phyloP scores from a whole-genome alignment of 2,888 invertebrate genomes.

The Drosophila greeni region DNA sequence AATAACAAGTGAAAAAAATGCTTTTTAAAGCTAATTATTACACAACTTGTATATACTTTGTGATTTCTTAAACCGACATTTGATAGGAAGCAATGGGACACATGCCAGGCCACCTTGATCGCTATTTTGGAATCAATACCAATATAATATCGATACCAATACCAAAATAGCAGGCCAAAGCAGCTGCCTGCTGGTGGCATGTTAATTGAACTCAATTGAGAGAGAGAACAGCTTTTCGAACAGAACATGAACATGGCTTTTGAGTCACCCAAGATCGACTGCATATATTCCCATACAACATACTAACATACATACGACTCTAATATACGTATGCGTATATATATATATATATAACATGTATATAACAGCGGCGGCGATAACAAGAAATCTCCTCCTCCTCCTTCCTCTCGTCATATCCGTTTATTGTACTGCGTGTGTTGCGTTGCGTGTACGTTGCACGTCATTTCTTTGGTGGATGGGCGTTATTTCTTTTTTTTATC shows the following conservation, averaged over 20 bases:
- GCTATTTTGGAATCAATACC: conserved; percentile 3
- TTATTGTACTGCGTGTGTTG: conserved; percentile 41
- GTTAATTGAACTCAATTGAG: conserved; percentile 35
- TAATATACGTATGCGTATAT: not conserved
- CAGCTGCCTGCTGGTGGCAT: conserved; percentile 15
- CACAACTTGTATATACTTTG: not conserved
- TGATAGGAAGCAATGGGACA: not conserved
- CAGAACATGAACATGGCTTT: conserved; percentile 11
- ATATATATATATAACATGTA: conserved; percentile 21
- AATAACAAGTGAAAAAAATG: conserved; percentile 2
- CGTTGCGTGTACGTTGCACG: conserved; percentile 39
- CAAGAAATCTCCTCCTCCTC: conserved; percentile 48
- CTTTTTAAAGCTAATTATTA: not conserved
- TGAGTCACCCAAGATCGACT: conserved; percentile 38
- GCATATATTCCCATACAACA: conserved; percentile 7
- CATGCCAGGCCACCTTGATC: not conserved
- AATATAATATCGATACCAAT: not conserved
- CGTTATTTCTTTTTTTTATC: conserved; percentile 2
- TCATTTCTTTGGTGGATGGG: conserved; percentile 49
- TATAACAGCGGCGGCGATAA: conserved; percentile 53
- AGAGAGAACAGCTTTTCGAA: conserved; percentile 25
- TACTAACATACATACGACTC: not conserved
- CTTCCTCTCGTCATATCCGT: conserved; percentile 33
- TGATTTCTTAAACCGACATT: not conserved
- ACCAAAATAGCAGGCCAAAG: conserved; percentile 7